These are phyloP conservation scores for Periplaneta americana DNA, from an alignment of 1,140 invertebrate species.

Conservation along the genomic window DNA sequence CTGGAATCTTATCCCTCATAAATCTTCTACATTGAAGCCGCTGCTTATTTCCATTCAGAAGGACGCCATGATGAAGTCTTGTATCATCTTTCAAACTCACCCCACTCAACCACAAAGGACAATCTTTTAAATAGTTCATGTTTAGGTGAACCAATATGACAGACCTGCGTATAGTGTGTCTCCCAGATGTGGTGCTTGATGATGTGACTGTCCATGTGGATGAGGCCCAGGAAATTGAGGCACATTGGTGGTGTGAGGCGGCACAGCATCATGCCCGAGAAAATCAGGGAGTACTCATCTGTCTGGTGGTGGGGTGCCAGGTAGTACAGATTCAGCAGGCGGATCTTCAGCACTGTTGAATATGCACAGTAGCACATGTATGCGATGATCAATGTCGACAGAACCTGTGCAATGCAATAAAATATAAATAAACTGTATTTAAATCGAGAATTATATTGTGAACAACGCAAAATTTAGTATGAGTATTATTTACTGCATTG, in stretches of 20 bases:
- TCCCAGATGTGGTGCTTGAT: constrained; percentile 75
- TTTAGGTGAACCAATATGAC: neutral
- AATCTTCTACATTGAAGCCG: too few species aligned
- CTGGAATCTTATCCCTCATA: too few species aligned
- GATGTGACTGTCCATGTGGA: constrained; percentile 97
- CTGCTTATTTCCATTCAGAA: too few species aligned
- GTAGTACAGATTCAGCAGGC: constrained; percentile 95
- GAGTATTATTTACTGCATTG: too few species aligned
- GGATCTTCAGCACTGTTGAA: constrained; percentile 94
- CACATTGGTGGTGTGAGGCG: constrained; percentile 97
- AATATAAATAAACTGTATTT: too few species aligned
- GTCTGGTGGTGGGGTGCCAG: constrained; percentile 96
- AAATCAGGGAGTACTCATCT: constrained; percentile 97
- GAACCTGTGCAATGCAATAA: too few species aligned
- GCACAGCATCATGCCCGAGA: constrained; percentile 96
- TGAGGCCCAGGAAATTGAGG: constrained; percentile 94
- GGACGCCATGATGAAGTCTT: too few species aligned
- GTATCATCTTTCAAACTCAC: too few species aligned
- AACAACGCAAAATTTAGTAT: too few species aligned
- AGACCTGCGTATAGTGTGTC: constrained; percentile 83
- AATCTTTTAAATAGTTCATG: neutral
- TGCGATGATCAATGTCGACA: constrained; percentile 85
- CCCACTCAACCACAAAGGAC: too few species aligned
- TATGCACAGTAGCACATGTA: constrained; percentile 97
- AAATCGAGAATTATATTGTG: too few species aligned